Base-by-base conservation (phyloP, 92 coral and sea anemone genomes). In the Muricea muricata region DNA sequence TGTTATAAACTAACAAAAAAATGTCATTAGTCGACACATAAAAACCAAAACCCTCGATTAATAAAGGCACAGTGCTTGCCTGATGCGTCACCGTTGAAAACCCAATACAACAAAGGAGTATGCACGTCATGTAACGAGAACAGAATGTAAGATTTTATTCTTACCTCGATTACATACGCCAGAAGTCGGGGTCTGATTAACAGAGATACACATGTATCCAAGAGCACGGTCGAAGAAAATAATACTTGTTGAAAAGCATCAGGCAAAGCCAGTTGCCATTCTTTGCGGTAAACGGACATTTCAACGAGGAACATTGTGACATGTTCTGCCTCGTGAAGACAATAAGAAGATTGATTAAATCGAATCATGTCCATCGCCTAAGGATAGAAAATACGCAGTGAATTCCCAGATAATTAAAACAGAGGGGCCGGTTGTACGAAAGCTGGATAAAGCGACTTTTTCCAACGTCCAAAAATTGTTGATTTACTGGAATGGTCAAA, bases 161-260 rank as follows among this genome's bases (percentile, higher is more conserved):
- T 66, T 84, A 97, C 99, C 93, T 97, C 99, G 1, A 97, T 89
- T 40, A 97, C 83, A 85, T 97, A 94, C 68, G 99, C 99, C 83
- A 97, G 91, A 60, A 97, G 85, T 78, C 99, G 93, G 42, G 98
- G 99, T 28, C 93, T 94, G 18, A 96, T 91, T 41, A 97, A 76
- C 61, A 97, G 81, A n/a, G 98, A 97, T 25, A 97, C 89, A 58
- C 99, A 97, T 11, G 97, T 92, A 72, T 97, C 97, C 39, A 94
- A 91, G 17, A 97, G 89, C 25, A 89, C 93, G 21, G 75, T 73
- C 24, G 65, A 18, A 39, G 65, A 73, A 6, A 12, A 56, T 8
- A 86, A 20, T 4, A 66, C 29, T 11, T 31, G 14, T 67, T 48
- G 33, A 55, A 90, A 71, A 6, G 92, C 99, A 89, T 97, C 99